These are phyloP conservation scores for Centroberyx gerrardi DNA, from an alignment of 2,797 vertebrate genomes.

Conservation along the genomic window DNA sequence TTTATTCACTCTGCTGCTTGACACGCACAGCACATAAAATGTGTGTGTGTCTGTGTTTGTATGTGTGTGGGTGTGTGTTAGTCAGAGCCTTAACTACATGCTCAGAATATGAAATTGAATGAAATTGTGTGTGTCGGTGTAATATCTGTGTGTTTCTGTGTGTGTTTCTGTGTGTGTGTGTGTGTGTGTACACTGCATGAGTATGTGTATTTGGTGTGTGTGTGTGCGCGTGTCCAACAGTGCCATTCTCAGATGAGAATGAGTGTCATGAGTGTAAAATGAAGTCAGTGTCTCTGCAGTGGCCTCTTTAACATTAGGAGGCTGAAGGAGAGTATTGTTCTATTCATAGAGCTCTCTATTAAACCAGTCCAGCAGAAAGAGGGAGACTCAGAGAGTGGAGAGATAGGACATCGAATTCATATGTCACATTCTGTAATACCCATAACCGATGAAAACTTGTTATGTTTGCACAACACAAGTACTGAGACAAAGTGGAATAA, in stretches of 20 bases:
- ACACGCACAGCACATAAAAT: conserved; percentile 49
- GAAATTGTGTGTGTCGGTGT: conserved; percentile 2
- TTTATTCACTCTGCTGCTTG: conserved; percentile 51
- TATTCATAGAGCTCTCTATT: conserved; percentile 81
- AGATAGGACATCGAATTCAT: conserved; percentile 55
- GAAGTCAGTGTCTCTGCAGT: conserved; percentile 78
- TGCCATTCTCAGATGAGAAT: conserved; percentile 61
- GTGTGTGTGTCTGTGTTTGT: conserved; percentile 2
- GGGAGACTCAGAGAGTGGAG: conserved; percentile 21
- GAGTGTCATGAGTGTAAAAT: conserved; percentile 73
- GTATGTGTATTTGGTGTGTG: conserved; percentile 19
- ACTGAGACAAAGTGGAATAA: conserved; percentile 20
- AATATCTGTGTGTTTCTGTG: not conserved
- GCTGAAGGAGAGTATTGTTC: conserved; percentile 82
- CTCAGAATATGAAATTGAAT: conserved; percentile 57
- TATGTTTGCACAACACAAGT: conserved; percentile 24
- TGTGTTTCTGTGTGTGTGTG: not conserved
- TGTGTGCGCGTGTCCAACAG: conserved; percentile 22
- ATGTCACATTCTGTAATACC: conserved; percentile 58
- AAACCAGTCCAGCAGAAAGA: conserved; percentile 73
- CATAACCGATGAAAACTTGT: conserved; percentile 21
- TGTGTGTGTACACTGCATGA: conserved; percentile 12
- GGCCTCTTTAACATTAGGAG: conserved; percentile 79
- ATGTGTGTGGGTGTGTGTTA: conserved; percentile 51
- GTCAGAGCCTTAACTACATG: conserved; percentile 52